phyloP scores from a whole-genome alignment of 30 jellyfish, hydroid and myxozoan genomes.

The Chrysaora quinquecirrha region DNA sequence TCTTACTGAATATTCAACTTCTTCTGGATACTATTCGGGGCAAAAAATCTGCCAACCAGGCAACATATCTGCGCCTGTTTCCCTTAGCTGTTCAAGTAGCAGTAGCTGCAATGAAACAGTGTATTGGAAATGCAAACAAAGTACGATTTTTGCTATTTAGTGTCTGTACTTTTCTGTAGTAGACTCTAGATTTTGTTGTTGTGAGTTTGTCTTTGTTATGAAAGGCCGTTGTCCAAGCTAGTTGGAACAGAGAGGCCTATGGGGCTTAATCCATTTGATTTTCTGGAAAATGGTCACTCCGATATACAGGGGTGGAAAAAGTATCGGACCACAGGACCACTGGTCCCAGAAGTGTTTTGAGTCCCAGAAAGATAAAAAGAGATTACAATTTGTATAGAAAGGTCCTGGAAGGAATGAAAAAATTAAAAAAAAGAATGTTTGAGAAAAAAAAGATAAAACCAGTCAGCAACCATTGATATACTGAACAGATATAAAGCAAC shows the following conservation, averaged over 20 bases:
- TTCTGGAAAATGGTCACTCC: too few relatives aligned
- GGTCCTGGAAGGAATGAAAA: too few relatives aligned
- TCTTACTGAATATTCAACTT: neutral
- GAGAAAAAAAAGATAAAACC: too few relatives aligned
- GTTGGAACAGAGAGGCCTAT: neutral
- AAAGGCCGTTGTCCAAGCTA: neutral
- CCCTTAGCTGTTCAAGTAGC: neutral
- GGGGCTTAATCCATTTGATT: too few relatives aligned
- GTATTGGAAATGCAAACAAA: slow-evolving; percentile 20
- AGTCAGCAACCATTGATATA: too few relatives aligned
- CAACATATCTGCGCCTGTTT: neutral
- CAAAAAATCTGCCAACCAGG: slow-evolving; percentile 1
- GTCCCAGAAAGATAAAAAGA: neutral
- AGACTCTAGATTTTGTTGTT: neutral
- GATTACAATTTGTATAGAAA: too few relatives aligned
- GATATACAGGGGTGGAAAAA: too few relatives aligned
- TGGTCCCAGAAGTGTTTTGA: too few relatives aligned
- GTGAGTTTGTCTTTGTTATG: neutral
- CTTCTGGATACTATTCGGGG: neutral
- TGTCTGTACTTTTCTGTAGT: neutral
- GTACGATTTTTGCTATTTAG: neutral
- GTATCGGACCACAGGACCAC: too few relatives aligned
- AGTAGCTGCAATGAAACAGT: neutral
- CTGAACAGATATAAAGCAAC: too few relatives aligned
- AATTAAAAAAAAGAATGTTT: too few relatives aligned